Conservation (phyloP, 1,140 invertebrate species). For the Neodiprion fabricii region DNA sequence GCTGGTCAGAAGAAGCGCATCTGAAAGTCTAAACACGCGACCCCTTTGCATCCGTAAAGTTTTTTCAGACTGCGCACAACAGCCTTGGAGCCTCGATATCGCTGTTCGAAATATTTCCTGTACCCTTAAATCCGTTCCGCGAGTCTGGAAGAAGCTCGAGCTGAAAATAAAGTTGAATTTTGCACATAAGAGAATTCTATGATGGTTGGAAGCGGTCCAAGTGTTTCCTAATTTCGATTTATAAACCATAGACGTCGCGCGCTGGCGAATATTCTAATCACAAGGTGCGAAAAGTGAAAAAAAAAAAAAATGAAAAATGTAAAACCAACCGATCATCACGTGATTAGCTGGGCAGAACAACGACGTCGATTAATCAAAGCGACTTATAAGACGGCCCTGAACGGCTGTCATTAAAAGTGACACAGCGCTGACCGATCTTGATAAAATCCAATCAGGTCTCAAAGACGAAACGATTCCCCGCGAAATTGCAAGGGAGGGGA, state of each 20-base stretch:
- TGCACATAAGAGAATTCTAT: too few relatives aligned
- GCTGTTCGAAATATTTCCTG: not conserved
- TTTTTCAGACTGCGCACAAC: not conserved
- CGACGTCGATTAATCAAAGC: not conserved
- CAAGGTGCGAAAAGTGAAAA: too few relatives aligned
- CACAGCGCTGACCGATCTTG: slow-evolving; percentile 4
- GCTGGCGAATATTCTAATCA: not conserved
- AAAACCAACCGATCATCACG: not conserved
- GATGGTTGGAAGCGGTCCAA: too few relatives aligned
- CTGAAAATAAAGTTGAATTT: too few relatives aligned
- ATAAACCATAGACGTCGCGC: slow-evolving; percentile 25
- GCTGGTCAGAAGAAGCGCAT: not conserved
- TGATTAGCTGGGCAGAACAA: not conserved
- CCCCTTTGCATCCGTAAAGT: not conserved
- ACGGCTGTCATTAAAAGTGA: not conserved
- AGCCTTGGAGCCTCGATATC: not conserved
- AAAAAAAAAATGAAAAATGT: too few relatives aligned
- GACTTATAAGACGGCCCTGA: not conserved
- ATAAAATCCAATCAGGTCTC: slow-evolving; percentile 6
- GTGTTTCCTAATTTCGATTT: too few relatives aligned
- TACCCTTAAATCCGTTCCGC: not conserved
- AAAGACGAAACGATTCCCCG: not conserved
- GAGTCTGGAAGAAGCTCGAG: not conserved
- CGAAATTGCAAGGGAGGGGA: not conserved
- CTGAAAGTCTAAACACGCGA: not conserved